Base-by-base conservation (phyloP, 2,888 invertebrate species). In the Rhagium mordax region DNA sequence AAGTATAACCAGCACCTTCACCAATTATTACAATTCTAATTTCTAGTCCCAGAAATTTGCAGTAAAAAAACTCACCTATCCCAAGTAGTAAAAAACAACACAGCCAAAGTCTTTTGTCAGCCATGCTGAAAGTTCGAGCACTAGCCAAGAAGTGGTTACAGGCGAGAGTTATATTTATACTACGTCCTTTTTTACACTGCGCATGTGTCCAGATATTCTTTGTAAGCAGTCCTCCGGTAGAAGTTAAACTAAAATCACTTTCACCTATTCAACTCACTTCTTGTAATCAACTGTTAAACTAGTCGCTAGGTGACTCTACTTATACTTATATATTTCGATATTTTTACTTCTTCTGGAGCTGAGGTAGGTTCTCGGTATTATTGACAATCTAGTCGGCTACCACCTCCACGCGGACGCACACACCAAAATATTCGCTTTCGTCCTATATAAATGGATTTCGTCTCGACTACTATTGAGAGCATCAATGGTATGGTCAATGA, bases 81-180 rank as follows among this genome's bases (percentile, higher is more conserved):
- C 86, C 87, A 55, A 87, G 77, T 68, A 88, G 81, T 76, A 82
- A 76, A 70, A 88, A 86, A 86, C 85, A 86, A 85, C 88, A 88
- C 88, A 88, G 86, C 88, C 88, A 88, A 84, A 88, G 79, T 78
- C 82, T 85, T 83, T 86, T 87, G 84, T 81, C 82, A 84, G 86
- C 88, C 88, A 88, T 88, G 86, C 85, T 86, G 82, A 82, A 78
- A 82, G 81, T 82, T 85, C 84, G 82, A 85, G 84, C 87, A 88
- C 87, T 87, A 86, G 85, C 86, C 84, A 87, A 88, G 87, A 87
- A 88, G 87, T 87, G 87, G 84, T 70, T 80, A 81, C 81, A 76
- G 84, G 81, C 82, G 83, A 83, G 84, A 85, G 88, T 87, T 88
- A 87, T 88, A 88, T 88, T 88, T 89, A 88, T 89, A 89, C 82